These are phyloP conservation scores for Brachionus rubens DNA, from an alignment of 1,140 invertebrate species.

Conservation along the genomic window DNA sequence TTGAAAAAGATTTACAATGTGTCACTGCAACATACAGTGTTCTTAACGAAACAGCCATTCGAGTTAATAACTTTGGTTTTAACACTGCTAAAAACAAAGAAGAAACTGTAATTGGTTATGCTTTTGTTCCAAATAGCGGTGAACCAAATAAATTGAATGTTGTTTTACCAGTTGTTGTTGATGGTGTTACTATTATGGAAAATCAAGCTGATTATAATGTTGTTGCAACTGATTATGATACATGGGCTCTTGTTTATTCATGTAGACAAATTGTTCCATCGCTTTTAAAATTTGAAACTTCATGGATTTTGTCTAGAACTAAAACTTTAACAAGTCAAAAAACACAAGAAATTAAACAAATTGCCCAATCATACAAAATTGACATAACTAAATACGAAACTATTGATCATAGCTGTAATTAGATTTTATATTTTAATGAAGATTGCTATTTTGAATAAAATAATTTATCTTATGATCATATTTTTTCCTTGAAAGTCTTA, in stretches of 20 bases:
- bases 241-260: slow-evolving; percentile 19
- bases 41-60: slow-evolving; percentile 28
- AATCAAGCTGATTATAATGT: slow-evolving; percentile 31
- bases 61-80: slow-evolving; percentile 22
- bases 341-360: not conserved
- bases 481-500: too few species aligned
- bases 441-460: too few species aligned
- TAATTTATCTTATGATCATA: too few species aligned
- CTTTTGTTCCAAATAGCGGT: not conserved
- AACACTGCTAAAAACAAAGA: slow-evolving; percentile 41
- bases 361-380: not conserved
- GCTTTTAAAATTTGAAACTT: slow-evolving; percentile 22
- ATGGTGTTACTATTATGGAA: not conserved
- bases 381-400: slow-evolving; percentile 6
- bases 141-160: slow-evolving; percentile 38
- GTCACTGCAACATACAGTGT: slow-evolving; percentile 1
- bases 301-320: slow-evolving; percentile 40
- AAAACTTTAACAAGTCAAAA: slow-evolving; percentile 16
- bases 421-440: too few species aligned
- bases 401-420: slow-evolving; percentile 21
- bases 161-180: slow-evolving; percentile 24
- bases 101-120: not conserved
- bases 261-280: slow-evolving; percentile 37
- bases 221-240: slow-evolving; percentile 12
- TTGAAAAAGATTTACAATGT: slow-evolving; percentile 43